A percentile compares a stretch with the other conserved stretches of the same genome.
Evolutionary conservation across 37 sponge, comb jelly and placozoan genomes (phyloP).

Genomic region (Mnemiopsis leidyi): DNA sequence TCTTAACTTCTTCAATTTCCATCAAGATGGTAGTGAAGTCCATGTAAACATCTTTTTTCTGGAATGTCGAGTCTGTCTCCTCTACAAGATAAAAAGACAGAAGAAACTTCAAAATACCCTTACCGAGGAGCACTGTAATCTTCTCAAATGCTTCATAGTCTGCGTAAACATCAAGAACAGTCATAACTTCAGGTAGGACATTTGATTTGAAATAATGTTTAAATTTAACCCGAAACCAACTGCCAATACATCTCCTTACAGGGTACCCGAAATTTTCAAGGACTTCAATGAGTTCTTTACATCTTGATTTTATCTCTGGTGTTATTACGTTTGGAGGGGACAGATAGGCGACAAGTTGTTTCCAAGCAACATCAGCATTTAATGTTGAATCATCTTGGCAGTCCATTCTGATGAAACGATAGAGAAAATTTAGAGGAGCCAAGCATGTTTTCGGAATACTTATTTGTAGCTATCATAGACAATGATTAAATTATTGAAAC

Average conservation of each 20-base stretch:
- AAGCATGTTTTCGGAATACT: too few species aligned
- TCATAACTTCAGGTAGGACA: neutral
- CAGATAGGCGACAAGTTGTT: neutral
- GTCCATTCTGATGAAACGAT: neutral
- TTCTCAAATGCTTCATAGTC: constrained; percentile 28
- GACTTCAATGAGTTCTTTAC: neutral
- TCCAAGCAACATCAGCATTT: constrained; percentile 24
- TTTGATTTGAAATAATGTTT: constrained; percentile 11
- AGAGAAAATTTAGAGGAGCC: too few species aligned
- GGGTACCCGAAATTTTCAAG: constrained; percentile 24
- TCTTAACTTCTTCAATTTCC: neutral
- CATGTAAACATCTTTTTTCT: neutral
- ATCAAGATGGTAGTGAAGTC: neutral
- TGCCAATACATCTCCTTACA: neutral
- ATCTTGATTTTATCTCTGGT: neutral
- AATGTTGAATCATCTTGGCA: neutral
- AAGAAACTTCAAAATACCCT: neutral
- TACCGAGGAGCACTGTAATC: neutral
- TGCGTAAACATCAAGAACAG: neutral
- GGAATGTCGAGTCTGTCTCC: constrained; percentile 1
- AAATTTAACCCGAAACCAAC: constrained; percentile 40
- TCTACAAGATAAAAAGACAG: neutral
- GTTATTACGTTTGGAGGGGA: neutral
- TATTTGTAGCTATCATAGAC: too few species aligned
- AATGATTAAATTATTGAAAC: too few species aligned